Evolutionary conservation across 2,797 vertebrate species (phyloP).

Genomic region (Helicolenus hilgendorfi): DNA sequence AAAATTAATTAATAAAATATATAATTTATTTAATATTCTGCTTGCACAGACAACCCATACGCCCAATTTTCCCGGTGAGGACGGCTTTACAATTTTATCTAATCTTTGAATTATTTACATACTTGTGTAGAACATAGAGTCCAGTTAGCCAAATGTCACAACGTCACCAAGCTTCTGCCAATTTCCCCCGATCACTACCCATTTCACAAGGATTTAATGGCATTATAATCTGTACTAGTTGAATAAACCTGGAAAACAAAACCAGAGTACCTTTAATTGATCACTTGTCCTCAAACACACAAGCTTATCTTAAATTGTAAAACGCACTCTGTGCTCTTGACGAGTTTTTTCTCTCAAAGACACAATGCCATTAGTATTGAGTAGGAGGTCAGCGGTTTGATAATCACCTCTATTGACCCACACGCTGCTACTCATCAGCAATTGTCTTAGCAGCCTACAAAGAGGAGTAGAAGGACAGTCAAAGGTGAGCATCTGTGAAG

Average conservation of each 20-base stretch:
- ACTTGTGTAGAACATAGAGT: neutral
- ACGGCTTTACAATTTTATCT: neutral
- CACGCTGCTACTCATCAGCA: slow-evolving; percentile 52
- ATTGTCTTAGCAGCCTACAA: slow-evolving; percentile 7
- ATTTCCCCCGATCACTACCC: neutral
- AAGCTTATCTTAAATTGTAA: neutral
- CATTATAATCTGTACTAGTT: fast-evolving
- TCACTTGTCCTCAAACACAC: neutral
- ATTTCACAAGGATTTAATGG: neutral
- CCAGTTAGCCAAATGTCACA: neutral
- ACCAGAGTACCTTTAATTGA: neutral
- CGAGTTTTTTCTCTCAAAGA: neutral
- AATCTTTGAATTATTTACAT: neutral
- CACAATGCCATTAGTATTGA: neutral
- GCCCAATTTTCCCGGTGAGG: neutral
- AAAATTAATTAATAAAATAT: too few species aligned
- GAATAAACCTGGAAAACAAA: neutral
- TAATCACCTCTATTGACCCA: slow-evolving; percentile 48
- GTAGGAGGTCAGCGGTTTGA: neutral
- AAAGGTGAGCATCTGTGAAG: slow-evolving; percentile 68
- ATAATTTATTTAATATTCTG: too few species aligned
- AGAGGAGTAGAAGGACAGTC: slow-evolving; percentile 37
- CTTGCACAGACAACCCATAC: neutral
- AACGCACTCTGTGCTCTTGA: neutral
- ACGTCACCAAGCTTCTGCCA: neutral